These are phyloP conservation scores for Leptinotarsa juncta DNA, from an alignment of 2,888 invertebrate genomes.

Conservation along the genomic window DNA sequence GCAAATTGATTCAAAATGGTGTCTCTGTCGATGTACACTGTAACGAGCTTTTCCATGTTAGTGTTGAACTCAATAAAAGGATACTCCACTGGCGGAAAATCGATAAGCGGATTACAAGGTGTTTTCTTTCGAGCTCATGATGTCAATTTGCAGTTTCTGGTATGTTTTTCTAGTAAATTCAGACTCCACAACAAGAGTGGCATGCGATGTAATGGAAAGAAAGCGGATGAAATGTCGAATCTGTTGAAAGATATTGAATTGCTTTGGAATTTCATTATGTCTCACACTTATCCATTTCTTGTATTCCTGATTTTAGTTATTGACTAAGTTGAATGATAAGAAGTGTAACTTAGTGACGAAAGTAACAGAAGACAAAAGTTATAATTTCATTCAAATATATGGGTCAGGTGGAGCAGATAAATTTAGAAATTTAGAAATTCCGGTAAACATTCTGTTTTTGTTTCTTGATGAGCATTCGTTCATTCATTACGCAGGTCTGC, in stretches of 20 bases:
- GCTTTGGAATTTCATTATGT: background rate
- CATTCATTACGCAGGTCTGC: no score
- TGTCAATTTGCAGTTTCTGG: conserved; percentile 3
- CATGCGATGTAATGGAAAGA: background rate
- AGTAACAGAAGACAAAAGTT: no score
- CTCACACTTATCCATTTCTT: background rate
- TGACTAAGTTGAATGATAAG: no score
- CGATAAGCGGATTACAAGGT: background rate
- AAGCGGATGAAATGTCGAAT: background rate
- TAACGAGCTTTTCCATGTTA: background rate
- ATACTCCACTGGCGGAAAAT: conserved; percentile 9
- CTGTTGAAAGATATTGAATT: background rate
- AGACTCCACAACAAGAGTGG: background rate
- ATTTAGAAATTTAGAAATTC: no score
- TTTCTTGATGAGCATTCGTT: no score
- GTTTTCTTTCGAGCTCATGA: background rate
- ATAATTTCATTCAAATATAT: no score
- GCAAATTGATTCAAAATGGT: conserved; percentile 15
- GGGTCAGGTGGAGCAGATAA: no score
- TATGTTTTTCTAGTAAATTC: background rate
- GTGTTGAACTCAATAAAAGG: background rate
- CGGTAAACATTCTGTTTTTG: no score
- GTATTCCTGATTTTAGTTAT: no score
- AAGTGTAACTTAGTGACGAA: no score
- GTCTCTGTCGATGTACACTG: background rate